Percentiles rank a stretch among this genome's conserved stretches.
Evolutionary conservation across 2,113 vertebrate genomes (phyloP).

Genomic region (Sphyrna mokarran): DNA sequence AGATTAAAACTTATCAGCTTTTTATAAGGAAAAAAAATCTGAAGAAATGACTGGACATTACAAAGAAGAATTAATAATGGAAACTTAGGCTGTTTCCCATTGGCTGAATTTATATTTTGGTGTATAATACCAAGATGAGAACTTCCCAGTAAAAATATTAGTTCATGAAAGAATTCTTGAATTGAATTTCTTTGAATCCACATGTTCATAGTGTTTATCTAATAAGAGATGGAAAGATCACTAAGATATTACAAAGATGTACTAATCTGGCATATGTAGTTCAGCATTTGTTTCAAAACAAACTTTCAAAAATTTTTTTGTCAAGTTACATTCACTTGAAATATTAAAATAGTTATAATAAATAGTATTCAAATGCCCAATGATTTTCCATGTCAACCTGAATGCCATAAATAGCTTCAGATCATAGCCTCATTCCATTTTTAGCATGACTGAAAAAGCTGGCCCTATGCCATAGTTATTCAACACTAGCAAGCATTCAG

Average conservation of each 20-base stretch:
- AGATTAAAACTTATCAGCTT: not conserved
- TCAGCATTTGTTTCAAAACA: not conserved
- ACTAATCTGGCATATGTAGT: not conserved
- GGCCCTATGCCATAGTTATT: not conserved
- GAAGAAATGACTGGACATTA: not conserved
- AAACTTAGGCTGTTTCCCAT: not conserved
- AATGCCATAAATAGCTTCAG: not conserved
- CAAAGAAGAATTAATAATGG: not conserved
- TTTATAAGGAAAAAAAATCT: not conserved
- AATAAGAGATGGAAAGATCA: not conserved
- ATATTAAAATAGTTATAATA: not conserved
- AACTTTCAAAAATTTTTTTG: not conserved
- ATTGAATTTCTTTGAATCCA: not conserved
- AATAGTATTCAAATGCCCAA: not conserved
- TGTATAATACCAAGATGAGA: not conserved
- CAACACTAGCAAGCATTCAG: conserved; percentile 1
- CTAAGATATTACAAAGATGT: not conserved
- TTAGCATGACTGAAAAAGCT: not conserved
- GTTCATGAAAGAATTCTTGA: not conserved
- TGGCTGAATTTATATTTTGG: not conserved
- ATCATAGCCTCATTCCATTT: not conserved
- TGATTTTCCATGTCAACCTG: not conserved
- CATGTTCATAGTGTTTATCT: not conserved
- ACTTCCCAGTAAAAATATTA: not conserved
- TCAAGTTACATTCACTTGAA: not conserved